A percentile compares a stretch with the other conserved stretches of the same genome.
phyloP scores from a whole-genome alignment of 2,113 vertebrate genomes.

The Forbesichthys papilliferus region DNA sequence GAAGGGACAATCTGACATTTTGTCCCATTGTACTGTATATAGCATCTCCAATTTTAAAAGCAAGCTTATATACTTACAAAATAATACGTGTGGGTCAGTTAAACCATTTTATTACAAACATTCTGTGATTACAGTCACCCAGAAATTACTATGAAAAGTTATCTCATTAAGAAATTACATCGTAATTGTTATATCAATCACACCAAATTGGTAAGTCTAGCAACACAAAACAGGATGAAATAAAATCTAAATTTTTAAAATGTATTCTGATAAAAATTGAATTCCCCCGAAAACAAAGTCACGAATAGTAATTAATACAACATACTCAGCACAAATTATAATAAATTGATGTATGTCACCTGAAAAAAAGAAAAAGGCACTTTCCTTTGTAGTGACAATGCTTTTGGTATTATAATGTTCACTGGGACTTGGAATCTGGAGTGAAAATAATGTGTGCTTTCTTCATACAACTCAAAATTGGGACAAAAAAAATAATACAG shows the following conservation, averaged over 20 bases:
- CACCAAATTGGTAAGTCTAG: slow-evolving; percentile 61
- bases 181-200: slow-evolving; percentile 63
- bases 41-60: not conserved
- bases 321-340: slow-evolving; percentile 54
- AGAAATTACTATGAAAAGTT: slow-evolving; percentile 67
- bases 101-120: slow-evolving; percentile 81
- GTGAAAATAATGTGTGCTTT: slow-evolving; percentile 39
- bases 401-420: slow-evolving; percentile 43
- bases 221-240: slow-evolving; percentile 54
- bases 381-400: slow-evolving; percentile 27
- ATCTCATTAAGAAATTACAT: slow-evolving; percentile 72
- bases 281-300: slow-evolving; percentile 55
- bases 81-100: slow-evolving; percentile 46
- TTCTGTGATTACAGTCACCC: slow-evolving; percentile 77
- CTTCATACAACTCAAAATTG: slow-evolving; percentile 26
- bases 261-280: slow-evolving; percentile 47
- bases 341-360: slow-evolving; percentile 51
- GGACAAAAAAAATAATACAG: slow-evolving; percentile 39
- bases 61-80: slow-evolving; percentile 15
- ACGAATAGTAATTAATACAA: slow-evolving; percentile 56
- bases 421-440: slow-evolving; percentile 43
- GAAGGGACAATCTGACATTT: no score
- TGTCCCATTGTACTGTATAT: no score
- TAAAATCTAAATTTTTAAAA: slow-evolving; percentile 72
- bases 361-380: slow-evolving; percentile 33